phyloP scores from a whole-genome alignment of 1,140 invertebrate genomes.

The Drosophila murphyi region DNA sequence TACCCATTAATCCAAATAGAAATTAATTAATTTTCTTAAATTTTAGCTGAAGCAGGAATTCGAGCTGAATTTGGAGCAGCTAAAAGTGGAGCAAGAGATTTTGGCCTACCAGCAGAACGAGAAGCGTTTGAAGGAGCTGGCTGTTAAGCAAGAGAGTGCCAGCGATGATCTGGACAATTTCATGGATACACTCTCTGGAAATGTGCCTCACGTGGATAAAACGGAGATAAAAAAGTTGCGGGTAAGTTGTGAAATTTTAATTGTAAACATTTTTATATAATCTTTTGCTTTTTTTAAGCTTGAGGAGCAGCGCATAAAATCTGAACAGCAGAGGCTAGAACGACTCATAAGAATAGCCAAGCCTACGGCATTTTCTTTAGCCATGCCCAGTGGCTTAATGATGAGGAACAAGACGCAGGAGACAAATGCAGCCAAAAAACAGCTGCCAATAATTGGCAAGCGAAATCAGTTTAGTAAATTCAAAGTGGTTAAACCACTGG shows the following conservation, averaged over 20 bases:
- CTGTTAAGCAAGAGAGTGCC: slow-evolving; percentile 43
- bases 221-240: slow-evolving; percentile 85
- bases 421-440: slow-evolving; percentile 38
- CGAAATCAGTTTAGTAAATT: slow-evolving; percentile 83
- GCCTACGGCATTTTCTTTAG: slow-evolving; percentile 87
- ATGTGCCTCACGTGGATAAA: slow-evolving; percentile 85
- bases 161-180: slow-evolving; percentile 89
- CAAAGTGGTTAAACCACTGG: slow-evolving; percentile 57
- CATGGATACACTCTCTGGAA: slow-evolving; percentile 87
- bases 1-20: neutral
- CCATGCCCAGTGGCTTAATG: neutral
- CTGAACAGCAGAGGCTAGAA: slow-evolving; percentile 89
- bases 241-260: slow-evolving; percentile 62
- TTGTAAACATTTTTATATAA: neutral
- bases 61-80: slow-evolving; percentile 86
- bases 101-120: slow-evolving; percentile 84
- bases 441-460: slow-evolving; percentile 81
- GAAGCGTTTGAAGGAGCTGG: slow-evolving; percentile 85
- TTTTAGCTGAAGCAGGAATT: slow-evolving; percentile 89
- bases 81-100: slow-evolving; percentile 87
- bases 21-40: neutral
- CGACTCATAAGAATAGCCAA: slow-evolving; percentile 92
- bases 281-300: slow-evolving; percentile 78
- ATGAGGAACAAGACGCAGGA: neutral
- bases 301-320: slow-evolving; percentile 88